A percentile compares a stretch with the other conserved stretches of the same genome.
Conservation (phyloP, 2,797 vertebrate species). For the Pristis pectinata region DNA sequence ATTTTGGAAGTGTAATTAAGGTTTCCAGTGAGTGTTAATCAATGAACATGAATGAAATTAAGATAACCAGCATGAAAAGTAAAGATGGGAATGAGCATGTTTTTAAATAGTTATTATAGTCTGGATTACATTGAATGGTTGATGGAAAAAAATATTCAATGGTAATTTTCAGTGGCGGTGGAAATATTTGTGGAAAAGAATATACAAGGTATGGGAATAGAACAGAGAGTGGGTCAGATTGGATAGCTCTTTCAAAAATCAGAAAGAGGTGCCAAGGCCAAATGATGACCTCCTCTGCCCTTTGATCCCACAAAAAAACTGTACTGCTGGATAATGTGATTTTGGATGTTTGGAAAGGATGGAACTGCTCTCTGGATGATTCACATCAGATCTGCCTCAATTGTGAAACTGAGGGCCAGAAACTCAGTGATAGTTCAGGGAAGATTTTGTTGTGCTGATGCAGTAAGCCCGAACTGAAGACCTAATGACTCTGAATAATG, state of each 20-base stretch:
- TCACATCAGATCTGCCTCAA: conserved; percentile 84
- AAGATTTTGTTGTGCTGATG: background rate
- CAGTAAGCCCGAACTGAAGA: background rate
- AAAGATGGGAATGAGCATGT: background rate
- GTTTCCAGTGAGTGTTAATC: background rate
- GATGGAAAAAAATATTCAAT: too few species aligned
- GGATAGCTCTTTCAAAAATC: background rate
- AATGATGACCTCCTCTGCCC: background rate
- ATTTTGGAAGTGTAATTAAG: background rate
- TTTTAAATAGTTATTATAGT: background rate
- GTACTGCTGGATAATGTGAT: conserved; percentile 93
- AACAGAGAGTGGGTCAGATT: background rate
- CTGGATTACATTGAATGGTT: background rate
- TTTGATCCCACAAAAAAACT: conserved; percentile 38
- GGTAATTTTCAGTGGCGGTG: background rate
- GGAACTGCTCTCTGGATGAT: conserved; percentile 82
- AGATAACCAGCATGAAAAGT: too few species aligned
- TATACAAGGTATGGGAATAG: too few species aligned
- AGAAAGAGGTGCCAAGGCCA: background rate
- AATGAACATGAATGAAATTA: background rate
- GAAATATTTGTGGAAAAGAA: background rate
- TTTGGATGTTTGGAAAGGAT: conserved; percentile 82
- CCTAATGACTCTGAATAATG: background rate
- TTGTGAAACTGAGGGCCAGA: conserved; percentile 70
- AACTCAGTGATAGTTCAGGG: background rate